Conservation (phyloP, 2,797 vertebrate species). For the Caiman crocodilus region DNA sequence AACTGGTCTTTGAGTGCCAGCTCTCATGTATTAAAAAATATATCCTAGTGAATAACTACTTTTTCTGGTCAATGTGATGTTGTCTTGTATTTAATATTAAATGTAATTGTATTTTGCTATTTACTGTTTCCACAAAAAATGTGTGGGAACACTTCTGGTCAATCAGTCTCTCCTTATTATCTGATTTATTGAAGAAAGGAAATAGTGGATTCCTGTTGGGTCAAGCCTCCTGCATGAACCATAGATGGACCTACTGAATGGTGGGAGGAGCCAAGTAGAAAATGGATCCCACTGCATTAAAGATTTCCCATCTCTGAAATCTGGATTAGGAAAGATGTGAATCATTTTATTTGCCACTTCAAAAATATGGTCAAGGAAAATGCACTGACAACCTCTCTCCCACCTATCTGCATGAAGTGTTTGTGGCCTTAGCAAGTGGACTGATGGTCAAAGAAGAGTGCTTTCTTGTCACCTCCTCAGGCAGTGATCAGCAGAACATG, state of each 20-base stretch:
- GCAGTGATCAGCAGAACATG: rapidly evolving
- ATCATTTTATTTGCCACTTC: background rate
- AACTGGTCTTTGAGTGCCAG: background rate
- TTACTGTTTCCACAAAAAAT: constrained; percentile 22
- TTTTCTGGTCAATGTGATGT: background rate
- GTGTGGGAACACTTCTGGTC: constrained; percentile 3
- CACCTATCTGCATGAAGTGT: background rate
- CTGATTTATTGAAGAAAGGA: background rate
- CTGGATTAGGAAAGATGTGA: background rate
- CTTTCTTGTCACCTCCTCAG: background rate
- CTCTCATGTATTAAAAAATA: background rate
- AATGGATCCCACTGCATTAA: background rate
- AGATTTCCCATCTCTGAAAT: background rate
- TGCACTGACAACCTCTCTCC: background rate
- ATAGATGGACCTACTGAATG: background rate
- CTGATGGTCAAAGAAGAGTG: background rate
- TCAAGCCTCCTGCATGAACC: background rate
- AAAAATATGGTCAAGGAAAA: background rate
- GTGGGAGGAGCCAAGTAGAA: background rate
- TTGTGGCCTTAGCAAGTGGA: background rate
- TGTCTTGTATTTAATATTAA: constrained; percentile 38
- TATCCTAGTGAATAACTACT: background rate
- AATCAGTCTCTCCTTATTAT: background rate
- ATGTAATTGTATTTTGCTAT: background rate
- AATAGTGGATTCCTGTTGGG: background rate